Base-by-base conservation (phyloP, 2,113 vertebrate genomes). In the Hypocryptadius cinnamomeus region DNA sequence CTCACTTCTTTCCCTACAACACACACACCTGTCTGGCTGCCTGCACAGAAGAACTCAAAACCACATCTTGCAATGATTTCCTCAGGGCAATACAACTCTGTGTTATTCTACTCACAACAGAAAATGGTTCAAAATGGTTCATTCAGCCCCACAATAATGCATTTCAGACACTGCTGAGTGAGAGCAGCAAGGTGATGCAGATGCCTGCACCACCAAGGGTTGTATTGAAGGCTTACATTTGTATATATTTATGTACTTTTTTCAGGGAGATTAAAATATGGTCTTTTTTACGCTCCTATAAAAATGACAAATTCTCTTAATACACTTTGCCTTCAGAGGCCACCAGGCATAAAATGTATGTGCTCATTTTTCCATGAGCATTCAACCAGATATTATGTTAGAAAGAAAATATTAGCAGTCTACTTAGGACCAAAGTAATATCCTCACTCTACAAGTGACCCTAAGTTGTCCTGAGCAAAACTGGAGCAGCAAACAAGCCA, bases 231-330 rank as follows among this genome's bases (percentile, higher is more conserved):
- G 23, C 18, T 92, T 61, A 30, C 25, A 64, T 84, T 82, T 89
- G 77, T 87, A 40, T 56, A n/a, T 61, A 70, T 69, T 82, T 60
- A 89, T 44, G 68, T 23, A 45, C 21, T 40, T 63, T 45, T 80
- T 27, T 27, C 79, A 81, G 13, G 21, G 61, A 81, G 27, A 90
- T 72, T 72, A 84, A 94, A 88, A 73, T 66, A 72, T 7, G 73
- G 53, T 63, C 71, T 20, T 90, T 82, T 81, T 85, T 76, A 81
- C 1, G 1, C 54, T 82, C 53, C 50, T 63, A 72, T 59, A 96
- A 93, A 94, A 93, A 87, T 70, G 31, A 96, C 53, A 8, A 79
- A 91, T 87, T 76, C 17, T 64, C 84, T 92, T 96, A 88, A 94
- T 83, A 83, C 33, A 31, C 19, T 88, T 77, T 59, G 72, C 45